Evolutionary conservation across 2,797 vertebrate species (phyloP).

Genomic region (Tolypeutes matacus): DNA sequence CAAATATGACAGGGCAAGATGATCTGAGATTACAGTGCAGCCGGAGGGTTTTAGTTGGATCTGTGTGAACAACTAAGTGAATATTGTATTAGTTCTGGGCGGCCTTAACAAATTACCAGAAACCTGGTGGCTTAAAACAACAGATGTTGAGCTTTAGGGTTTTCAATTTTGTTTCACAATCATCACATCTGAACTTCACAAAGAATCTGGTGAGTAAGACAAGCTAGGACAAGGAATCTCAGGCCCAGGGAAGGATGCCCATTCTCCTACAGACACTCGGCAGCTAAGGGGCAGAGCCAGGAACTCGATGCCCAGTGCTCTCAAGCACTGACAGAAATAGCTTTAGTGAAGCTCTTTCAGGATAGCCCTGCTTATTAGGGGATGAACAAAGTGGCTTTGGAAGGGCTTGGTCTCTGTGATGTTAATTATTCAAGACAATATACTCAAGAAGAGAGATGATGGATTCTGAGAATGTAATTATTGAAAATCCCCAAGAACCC

Average conservation of each 20-base stretch:
- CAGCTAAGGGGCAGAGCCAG: neutral
- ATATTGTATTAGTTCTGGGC: neutral
- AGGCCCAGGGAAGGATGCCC: neutral
- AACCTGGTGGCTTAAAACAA: no score
- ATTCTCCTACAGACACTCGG: neutral
- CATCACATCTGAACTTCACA: neutral
- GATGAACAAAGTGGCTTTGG: slow-evolving; percentile 41
- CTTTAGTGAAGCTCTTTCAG: slow-evolving; percentile 36
- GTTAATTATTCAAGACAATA: slow-evolving; percentile 76
- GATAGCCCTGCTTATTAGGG: neutral
- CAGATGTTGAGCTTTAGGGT: neutral
- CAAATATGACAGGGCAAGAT: neutral
- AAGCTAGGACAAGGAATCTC: neutral
- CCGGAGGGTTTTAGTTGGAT: neutral
- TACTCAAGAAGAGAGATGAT: slow-evolving; percentile 62
- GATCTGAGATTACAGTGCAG: neutral
- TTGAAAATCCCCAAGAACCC: slow-evolving; percentile 67
- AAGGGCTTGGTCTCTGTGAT: slow-evolving; percentile 57
- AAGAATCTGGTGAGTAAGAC: neutral
- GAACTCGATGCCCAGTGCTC: neutral
- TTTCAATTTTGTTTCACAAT: slow-evolving; percentile 18
- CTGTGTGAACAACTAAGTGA: neutral
- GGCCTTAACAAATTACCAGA: no score
- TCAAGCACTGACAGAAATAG: neutral
- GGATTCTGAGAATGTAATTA: slow-evolving; percentile 65